Base-by-base conservation (phyloP, 2,888 invertebrate species). In the Galeruca laticollis region DNA sequence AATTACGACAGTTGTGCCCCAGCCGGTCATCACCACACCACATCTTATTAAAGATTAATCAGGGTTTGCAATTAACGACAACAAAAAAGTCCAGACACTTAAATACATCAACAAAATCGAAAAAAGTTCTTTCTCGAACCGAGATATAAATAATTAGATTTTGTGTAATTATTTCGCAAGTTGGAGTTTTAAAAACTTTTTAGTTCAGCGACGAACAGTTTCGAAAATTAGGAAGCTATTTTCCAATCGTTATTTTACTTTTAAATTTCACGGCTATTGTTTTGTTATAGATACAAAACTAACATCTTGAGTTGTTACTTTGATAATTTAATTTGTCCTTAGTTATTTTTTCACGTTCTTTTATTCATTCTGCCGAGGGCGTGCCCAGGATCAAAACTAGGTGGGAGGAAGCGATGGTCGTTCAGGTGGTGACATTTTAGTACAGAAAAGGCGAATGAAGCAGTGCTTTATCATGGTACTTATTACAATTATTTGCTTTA, bases 21-120 rank as follows among this genome's bases (percentile, higher is more conserved):
- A 82, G 82, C 78, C 82, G 81, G 82, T 78, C 80, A 78, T 79
- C 82, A 79, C 76, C 68, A 76, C 75, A 79, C 18, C 56, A 26
- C 10, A 18, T 74, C 77, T 78, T 82, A 83, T 83, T 83, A 83
- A 83, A 83, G 83, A 82, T 83, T 83, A 83, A 83, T 83, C 82
- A 83, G 79, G 79, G 73, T 79, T 77, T 77, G 77, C 79, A 82
- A 83, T 83, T 82, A 82, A 80, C 76, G 77, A 77, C 68, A 75
- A 75, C 74, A 73, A 76, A 79, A 73, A 75, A 73, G 31, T 75
- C 70, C 72, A 71, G 72, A 64, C 60, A 70, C 64, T 65, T 56
- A 54, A 54, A 54, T 26, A 26, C 26, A 11, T 57, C 18, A 35
- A 15, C 33, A 64, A 68, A 71, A 43, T 61, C 64, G 59, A 51